A percentile compares a stretch with the other conserved stretches of the same genome.
phyloP scores from a whole-genome alignment of 2,113 vertebrate genomes.

The Mesocricetus auratus region DNA sequence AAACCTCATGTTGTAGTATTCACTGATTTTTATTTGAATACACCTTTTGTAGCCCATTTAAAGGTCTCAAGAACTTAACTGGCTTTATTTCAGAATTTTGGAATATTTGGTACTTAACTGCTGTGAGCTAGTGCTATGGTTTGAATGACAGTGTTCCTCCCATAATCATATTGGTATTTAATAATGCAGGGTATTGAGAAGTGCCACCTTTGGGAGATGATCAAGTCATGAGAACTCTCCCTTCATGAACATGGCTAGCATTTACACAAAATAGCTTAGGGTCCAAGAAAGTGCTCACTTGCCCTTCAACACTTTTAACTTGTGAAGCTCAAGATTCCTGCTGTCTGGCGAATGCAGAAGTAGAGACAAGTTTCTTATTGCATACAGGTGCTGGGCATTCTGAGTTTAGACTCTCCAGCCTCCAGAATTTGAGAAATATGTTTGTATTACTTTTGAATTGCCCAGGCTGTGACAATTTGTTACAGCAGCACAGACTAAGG shows the following conservation, averaged over 20 bases:
- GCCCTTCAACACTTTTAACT: not conserved
- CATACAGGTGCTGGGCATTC: not conserved
- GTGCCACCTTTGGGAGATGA: not conserved
- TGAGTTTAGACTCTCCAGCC: not conserved
- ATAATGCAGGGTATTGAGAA: not conserved
- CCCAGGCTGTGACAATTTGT: not conserved
- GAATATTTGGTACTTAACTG: not conserved
- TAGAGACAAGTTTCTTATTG: not conserved
- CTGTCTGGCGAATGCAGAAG: not conserved
- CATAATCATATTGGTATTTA: not conserved
- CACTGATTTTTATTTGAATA: conserved; percentile 1
- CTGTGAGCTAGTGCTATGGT: not conserved
- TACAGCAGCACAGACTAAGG: not conserved
- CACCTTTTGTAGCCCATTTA: not conserved
- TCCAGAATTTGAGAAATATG: not conserved
- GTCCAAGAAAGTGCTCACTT: not conserved
- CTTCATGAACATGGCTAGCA: not conserved
- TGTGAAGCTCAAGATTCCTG: not conserved
- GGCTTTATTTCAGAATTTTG: not conserved
- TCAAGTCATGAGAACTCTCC: not conserved
- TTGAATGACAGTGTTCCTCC: not conserved
- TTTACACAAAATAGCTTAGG: too few relatives aligned
- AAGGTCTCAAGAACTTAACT: conserved; percentile 32
- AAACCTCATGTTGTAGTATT: conserved; percentile 29
- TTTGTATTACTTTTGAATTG: not conserved